Percentiles rank a stretch among this genome's conserved stretches.
phyloP scores from a whole-genome alignment of 53 echinoderm and acorn worm genomes.

The Holothuria scabra region DNA sequence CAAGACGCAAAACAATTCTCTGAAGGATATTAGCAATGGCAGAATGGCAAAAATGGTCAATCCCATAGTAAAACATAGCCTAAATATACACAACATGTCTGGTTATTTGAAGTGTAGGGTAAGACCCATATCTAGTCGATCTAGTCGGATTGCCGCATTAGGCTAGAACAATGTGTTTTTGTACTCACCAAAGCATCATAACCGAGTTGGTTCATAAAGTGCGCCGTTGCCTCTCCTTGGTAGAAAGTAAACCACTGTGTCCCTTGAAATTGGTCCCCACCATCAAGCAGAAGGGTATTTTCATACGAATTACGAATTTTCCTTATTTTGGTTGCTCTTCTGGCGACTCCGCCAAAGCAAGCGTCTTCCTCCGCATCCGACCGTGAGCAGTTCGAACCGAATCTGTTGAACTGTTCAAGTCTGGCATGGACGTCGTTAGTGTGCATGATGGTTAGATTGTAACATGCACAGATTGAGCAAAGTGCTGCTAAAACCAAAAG shows the following conservation, averaged over 20 bases:
- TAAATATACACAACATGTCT: too few relatives aligned
- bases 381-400: conserved; percentile 51
- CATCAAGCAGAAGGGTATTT: conserved; percentile 65
- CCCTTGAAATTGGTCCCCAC: conserved; percentile 71
- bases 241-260: conserved; percentile 69
- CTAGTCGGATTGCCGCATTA: too few relatives aligned
- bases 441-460: conserved; percentile 60
- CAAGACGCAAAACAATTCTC: too few relatives aligned
- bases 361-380: conserved; percentile 43
- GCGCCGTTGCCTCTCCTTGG: conserved; percentile 52
- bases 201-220: conserved; percentile 73
- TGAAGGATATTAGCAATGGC: too few relatives aligned
- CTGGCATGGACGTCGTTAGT: conserved; percentile 70
- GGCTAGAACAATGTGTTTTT: too few relatives aligned
- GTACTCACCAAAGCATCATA: conserved; percentile 71
- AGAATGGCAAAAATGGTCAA: too few relatives aligned
- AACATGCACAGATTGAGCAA: too few relatives aligned
- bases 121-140: too few relatives aligned
- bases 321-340: conserved; percentile 46
- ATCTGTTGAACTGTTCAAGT: conserved; percentile 62
- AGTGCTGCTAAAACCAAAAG: too few relatives aligned
- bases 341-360: conserved; percentile 73
- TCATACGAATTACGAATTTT: conserved; percentile 40
- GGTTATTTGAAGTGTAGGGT: too few relatives aligned
- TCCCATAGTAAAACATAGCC: too few relatives aligned